phyloP scores from a whole-genome alignment of 2,888 invertebrate genomes.

The Callosobruchus maculatus region DNA sequence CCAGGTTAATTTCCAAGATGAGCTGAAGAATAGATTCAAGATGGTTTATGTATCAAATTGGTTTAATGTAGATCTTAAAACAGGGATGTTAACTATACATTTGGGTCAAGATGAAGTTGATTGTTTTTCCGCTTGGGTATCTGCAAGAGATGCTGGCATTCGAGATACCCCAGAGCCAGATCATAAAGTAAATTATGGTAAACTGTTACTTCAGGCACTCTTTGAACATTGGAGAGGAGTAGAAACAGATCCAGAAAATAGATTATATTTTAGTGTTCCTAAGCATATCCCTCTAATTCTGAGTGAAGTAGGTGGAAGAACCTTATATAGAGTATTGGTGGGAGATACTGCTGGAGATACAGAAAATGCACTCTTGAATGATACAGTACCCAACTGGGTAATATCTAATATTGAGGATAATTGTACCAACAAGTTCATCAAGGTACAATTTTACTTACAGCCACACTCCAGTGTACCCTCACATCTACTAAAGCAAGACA shows the following conservation, averaged over 20 bases:
- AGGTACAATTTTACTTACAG: slow-evolving; percentile 93
- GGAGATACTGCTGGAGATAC: slow-evolving; percentile 93
- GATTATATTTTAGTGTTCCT: slow-evolving; percentile 84
- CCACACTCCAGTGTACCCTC: slow-evolving; percentile 80
- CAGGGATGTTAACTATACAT: slow-evolving; percentile 97
- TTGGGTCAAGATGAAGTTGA: slow-evolving; percentile 96
- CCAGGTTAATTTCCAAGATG: slow-evolving; percentile 86
- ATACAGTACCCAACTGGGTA: slow-evolving; percentile 95
- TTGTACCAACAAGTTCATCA: slow-evolving; percentile 91
- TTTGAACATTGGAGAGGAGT: slow-evolving; percentile 87
- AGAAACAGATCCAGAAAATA: slow-evolving; percentile 68
- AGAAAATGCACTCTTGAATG: slow-evolving; percentile 85
- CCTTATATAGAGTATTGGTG: slow-evolving; percentile 83
- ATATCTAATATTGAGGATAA: slow-evolving; percentile 91
- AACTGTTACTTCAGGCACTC: slow-evolving; percentile 86
- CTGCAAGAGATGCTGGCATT: slow-evolving; percentile 90
- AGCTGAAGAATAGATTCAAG: slow-evolving; percentile 86
- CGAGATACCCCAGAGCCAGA: slow-evolving; percentile 59
- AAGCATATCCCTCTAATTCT: slow-evolving; percentile 95
- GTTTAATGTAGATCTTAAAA: slow-evolving; percentile 98
- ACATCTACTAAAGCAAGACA: slow-evolving; percentile 62
- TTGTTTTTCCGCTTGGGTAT: slow-evolving; percentile 98
- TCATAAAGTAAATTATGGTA: slow-evolving; percentile 94
- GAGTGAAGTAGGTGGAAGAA: slow-evolving; percentile 94
- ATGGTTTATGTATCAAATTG: slow-evolving; percentile 97